A percentile compares a stretch with the other conserved stretches of the same genome.
phyloP scores from a whole-genome alignment of 1,140 invertebrate species.

The Heliothis subflexa region DNA sequence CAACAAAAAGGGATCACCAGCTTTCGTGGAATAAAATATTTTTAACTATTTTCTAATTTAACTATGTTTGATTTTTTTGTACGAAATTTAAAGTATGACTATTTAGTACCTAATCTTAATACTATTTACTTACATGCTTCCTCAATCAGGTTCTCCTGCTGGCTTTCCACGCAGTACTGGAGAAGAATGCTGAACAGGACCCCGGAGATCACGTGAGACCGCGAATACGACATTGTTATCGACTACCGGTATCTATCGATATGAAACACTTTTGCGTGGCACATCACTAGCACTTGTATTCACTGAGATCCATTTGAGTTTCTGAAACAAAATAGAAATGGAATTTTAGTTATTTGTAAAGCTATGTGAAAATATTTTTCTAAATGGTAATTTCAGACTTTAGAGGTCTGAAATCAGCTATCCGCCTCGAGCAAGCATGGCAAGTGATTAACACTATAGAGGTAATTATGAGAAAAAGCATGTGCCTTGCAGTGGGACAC shows the following conservation, averaged over 20 bases:
- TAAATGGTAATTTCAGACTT: too few relatives aligned
- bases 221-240: conserved; percentile 53
- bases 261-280: conserved; percentile 49
- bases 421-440: too few relatives aligned
- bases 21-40: too few relatives aligned
- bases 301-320: conserved; percentile 27
- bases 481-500: too few relatives aligned
- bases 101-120: background rate
- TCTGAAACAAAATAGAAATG: conserved; percentile 51
- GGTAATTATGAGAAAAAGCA: too few relatives aligned
- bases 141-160: conserved; percentile 76
- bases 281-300: conserved; percentile 61
- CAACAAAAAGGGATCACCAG: too few relatives aligned
- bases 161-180: conserved; percentile 65
- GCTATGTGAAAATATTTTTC: too few relatives aligned
- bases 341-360: background rate
- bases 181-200: conserved; percentile 63
- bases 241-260: conserved; percentile 54
- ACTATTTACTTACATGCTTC: conserved; percentile 70
- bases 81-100: too few relatives aligned
- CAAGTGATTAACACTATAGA: too few relatives aligned
- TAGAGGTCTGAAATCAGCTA: too few relatives aligned
- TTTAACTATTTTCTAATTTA: too few relatives aligned
- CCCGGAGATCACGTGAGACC: conserved; percentile 53
- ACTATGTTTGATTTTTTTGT: too few relatives aligned